Conservation (phyloP, 1,140 invertebrate species). For the Lasioglossum baleicum region DNA sequence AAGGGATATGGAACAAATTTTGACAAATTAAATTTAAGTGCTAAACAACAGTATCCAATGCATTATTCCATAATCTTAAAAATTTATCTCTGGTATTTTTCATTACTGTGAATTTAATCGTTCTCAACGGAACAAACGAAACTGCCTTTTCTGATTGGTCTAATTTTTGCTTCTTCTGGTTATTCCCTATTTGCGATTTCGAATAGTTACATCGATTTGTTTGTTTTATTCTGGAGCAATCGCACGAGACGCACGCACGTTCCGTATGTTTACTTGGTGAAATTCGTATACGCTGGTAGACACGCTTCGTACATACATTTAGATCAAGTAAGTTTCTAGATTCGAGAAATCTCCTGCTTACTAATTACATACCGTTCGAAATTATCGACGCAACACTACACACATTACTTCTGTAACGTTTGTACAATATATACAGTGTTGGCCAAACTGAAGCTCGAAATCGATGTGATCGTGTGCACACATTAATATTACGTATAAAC, state of each 20-base stretch:
- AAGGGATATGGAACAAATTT: no score
- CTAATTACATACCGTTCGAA: constrained; percentile 29
- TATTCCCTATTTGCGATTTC: neutral
- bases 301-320: constrained; percentile 9
- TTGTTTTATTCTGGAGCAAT: neutral
- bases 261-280: neutral
- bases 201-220: no score
- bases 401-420: constrained; percentile 4
- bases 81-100: neutral
- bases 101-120: neutral
- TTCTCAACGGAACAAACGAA: neutral
- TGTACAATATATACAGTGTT: constrained; percentile 15
- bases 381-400: constrained; percentile 17
- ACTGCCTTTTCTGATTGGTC: no score
- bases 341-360: neutral
- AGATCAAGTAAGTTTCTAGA: constrained; percentile 12
- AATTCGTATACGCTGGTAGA: constrained; percentile 22
- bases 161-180: neutral
- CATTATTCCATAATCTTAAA: no score
- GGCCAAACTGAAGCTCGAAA: neutral
- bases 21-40: no score
- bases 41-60: no score
- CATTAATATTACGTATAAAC: neutral
- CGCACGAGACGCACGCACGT: neutral
- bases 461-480: neutral